These are phyloP conservation scores for Apodemus agrarius DNA, from an alignment of 2,797 vertebrate species.

Conservation along the genomic window DNA sequence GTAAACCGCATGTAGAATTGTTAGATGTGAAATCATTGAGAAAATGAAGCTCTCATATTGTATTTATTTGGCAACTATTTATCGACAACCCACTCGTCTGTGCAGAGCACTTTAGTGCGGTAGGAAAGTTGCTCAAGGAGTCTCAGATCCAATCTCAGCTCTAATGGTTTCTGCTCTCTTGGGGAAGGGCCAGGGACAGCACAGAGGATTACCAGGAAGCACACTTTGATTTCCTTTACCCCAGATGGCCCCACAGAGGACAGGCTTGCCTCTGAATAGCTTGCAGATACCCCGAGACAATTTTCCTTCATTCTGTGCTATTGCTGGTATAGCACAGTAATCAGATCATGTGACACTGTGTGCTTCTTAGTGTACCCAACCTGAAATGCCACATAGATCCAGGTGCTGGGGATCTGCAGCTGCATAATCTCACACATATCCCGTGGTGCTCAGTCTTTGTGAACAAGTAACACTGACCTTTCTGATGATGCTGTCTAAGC, in stretches of 20 bases:
- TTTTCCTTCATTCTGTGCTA: constrained; percentile 61
- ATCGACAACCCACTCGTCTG: not conserved
- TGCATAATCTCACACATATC: not conserved
- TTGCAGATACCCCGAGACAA: constrained; percentile 45
- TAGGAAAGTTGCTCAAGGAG: constrained; percentile 44
- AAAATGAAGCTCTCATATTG: constrained; percentile 14
- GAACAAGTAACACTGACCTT: constrained; percentile 18
- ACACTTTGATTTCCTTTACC: constrained; percentile 68
- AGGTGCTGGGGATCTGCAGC: constrained; percentile 33
- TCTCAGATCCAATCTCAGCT: constrained; percentile 16
- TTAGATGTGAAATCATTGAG: constrained; percentile 41
- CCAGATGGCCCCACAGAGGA: constrained; percentile 44
- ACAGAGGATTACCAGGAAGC: constrained; percentile 28
- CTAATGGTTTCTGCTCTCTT: not conserved
- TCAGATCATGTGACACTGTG: constrained; percentile 40
- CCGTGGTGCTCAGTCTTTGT: constrained; percentile 35
- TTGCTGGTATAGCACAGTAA: constrained; percentile 51
- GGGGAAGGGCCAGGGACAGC: not conserved
- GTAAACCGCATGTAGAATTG: constrained; percentile 9
- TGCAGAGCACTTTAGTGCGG: constrained; percentile 23
- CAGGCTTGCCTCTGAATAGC: constrained; percentile 32
- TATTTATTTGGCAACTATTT: constrained; percentile 50
- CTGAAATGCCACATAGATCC: not conserved
- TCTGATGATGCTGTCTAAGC: constrained; percentile 45
- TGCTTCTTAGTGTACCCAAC: constrained; percentile 17